Evolutionary conservation across 2,797 vertebrate genomes (phyloP).

Genomic region (Melanotaenia maccullochi): DNA sequence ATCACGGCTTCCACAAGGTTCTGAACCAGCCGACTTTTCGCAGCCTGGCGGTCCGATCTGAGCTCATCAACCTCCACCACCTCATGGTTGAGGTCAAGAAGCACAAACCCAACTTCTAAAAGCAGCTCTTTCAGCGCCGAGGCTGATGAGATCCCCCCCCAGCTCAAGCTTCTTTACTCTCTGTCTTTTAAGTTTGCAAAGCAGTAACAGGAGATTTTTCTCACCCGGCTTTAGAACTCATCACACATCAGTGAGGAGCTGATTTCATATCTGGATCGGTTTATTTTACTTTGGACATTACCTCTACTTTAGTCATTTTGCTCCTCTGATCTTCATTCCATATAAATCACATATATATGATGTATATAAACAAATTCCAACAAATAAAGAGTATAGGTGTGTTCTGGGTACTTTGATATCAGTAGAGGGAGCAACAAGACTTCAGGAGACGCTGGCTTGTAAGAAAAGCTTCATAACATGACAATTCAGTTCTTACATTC

Average conservation of each 20-base stretch:
- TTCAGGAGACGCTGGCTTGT: neutral
- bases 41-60: slow-evolving; percentile 87
- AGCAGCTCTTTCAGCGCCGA: rapidly evolving
- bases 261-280: neutral
- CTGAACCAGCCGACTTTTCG: slow-evolving; percentile 90
- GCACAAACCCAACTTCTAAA: slow-evolving; percentile 93
- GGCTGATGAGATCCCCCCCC: neutral
- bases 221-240: neutral
- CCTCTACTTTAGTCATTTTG: rapidly evolving
- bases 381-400: neutral
- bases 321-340: neutral
- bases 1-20: slow-evolving; percentile 93
- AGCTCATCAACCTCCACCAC: slow-evolving; percentile 96
- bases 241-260: neutral
- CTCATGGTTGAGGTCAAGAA: slow-evolving; percentile 98
- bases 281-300: neutral
- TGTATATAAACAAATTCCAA: neutral
- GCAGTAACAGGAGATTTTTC: neutral
- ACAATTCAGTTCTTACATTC: neutral
- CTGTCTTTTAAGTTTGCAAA: neutral
- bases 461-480: neutral
- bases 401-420: neutral
- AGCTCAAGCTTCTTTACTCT: neutral
- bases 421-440: neutral
- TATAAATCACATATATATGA: neutral